Base-by-base conservation (phyloP, 1,140 invertebrate genomes). In the Drosophila novamexicana region DNA sequence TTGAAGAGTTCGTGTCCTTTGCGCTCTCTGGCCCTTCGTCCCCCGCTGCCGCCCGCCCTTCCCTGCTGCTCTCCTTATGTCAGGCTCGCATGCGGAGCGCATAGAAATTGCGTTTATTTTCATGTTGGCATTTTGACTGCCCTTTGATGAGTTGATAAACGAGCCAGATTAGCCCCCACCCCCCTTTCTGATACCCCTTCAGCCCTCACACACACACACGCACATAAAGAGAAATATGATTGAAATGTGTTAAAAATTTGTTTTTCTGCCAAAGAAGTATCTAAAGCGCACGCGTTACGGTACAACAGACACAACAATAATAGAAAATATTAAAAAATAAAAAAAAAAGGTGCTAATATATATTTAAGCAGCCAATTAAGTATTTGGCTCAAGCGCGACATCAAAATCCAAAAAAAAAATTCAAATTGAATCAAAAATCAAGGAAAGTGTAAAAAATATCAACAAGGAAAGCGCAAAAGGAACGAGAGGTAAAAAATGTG, bases 141-240 rank as follows among this genome's bases (percentile, higher is more conserved):
- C 81, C 73, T 86, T 88, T 86, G 82, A 86, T 77, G 83, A 86
- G 75, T 81, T 80, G 61, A 75, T 81, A 78, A 86, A 81, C 78
- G 75, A 63, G 56, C 70, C 56, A 63, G 54, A 67, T 72, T 67
- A 67, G n/a, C 52, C 1, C 32, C 32, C 16, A 2, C 45, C 32
- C 42, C 29, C 29, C 39, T 22, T 12, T 3, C 34, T 18, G 18
- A 18, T 18, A 18, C 18, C 18, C 18, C 1, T 18, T 12, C 3
- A 3, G 9, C 32, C n/a, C 18, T 50, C 56, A 7, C 64, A 8
- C 29, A 57, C 39, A 40, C 61, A 56, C 52, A 42, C 42, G 6
- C 18, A 40, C 16, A 75, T 29, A 54, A 29, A 29, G 2, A 53
- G 37, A 59, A 32, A 47, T 63, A 49, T 63, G 44, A 16, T 45